Evolutionary conservation across 1,140 invertebrate species (phyloP), one percentile per base, ranked within the genome.

Genomic region (Aphis craccivora): DNA sequence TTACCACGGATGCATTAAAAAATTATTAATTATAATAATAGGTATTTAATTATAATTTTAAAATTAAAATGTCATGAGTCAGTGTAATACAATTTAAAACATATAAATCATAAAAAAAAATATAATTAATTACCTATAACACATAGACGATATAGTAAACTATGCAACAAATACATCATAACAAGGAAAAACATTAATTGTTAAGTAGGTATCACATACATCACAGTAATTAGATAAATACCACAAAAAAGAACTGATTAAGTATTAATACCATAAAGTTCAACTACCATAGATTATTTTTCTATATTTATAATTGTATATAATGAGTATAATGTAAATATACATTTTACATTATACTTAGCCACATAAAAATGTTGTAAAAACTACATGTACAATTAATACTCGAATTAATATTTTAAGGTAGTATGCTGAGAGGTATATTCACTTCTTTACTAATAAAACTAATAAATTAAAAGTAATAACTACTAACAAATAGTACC

Each of bases 101-200:
- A 76, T n/a, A n/a, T n/a, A 76, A 76, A 76, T 35, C n/a, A 76
- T 76, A 67, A 53, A n/a, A 67, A 45, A 76, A n/a, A 76, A n/a
- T 18, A 76, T 20, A n/a, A 76, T n/a, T 76, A 76, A n/a, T 18
- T 76, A 76, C n/a, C 18, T 76, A 76, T 76, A n/a, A 76, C 60
- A 76, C n/a, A n/a, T 76, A 76, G 30, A n/a, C n/a, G 5, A 76
- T 76, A 76, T 35, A 67, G 14, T n/a, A 76, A 76, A 76, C 60
- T n/a, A 76, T n/a, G n/a, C 60, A 76, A n/a, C 60, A 76, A 76
- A 76, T 76, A n/a, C 14, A 76, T 76, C 4, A 76, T 67, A 67
- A 30, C 30, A n/a, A 67, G 30, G 60, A 67, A 67, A 67, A 67
- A 30, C 14, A 11, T 30, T 30, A 67, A 67, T n/a, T 4, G 30